These are phyloP conservation scores for Drosophila colorata DNA, from an alignment of 2,888 invertebrate species.

Conservation along the genomic window DNA sequence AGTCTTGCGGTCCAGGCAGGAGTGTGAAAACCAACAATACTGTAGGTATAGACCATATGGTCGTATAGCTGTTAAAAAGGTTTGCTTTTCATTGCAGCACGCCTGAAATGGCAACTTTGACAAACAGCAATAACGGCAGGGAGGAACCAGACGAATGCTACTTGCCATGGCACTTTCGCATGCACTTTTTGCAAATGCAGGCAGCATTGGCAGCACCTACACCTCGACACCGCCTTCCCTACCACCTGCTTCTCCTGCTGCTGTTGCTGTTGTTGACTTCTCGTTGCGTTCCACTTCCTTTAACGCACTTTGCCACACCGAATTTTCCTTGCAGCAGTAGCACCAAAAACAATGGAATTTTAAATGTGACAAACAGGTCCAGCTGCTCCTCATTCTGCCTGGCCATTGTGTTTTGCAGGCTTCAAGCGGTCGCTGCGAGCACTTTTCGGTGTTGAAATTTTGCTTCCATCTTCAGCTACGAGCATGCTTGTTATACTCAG, in stretches of 20 bases:
- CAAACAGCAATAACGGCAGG: slow-evolving; percentile 68
- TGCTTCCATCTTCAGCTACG: neutral
- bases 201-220: slow-evolving; percentile 48
- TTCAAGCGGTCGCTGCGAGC: slow-evolving; percentile 10
- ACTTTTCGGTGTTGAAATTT: neutral
- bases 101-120: slow-evolving; percentile 80
- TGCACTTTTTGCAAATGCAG: slow-evolving; percentile 35
- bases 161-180: slow-evolving; percentile 4
- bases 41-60: slow-evolving; percentile 17
- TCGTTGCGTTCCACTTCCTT: slow-evolving; percentile 22
- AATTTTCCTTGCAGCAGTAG: slow-evolving; percentile 30
- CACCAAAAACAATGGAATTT: slow-evolving; percentile 72
- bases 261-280: slow-evolving; percentile 44
- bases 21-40: slow-evolving; percentile 40
- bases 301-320: slow-evolving; percentile 47
- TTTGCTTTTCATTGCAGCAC: slow-evolving; percentile 79
- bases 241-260: slow-evolving; percentile 13
- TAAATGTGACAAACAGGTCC: slow-evolving; percentile 67
- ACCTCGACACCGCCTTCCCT: neutral
- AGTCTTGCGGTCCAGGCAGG: slow-evolving; percentile 26
- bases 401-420: slow-evolving; percentile 15
- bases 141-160: slow-evolving; percentile 40
- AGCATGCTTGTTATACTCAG: neutral
- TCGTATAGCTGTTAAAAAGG: slow-evolving; percentile 58
- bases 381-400: neutral